Conservation (phyloP, 2,888 invertebrate genomes). For the Microdon myrmicae region DNA sequence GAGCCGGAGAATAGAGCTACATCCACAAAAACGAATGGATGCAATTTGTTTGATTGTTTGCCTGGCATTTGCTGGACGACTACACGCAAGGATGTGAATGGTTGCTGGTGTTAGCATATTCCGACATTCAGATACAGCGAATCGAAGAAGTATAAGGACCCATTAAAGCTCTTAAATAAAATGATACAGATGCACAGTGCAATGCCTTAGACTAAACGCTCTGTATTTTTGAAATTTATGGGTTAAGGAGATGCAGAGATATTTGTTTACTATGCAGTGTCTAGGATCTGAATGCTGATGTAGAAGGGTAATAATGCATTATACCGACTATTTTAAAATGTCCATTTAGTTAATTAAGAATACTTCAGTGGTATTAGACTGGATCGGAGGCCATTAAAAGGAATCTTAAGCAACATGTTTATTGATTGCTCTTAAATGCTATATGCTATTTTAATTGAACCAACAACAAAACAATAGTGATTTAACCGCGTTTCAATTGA, state of each 20-base stretch:
- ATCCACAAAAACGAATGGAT: too few relatives aligned
- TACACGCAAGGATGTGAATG: not conserved
- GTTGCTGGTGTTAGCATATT: not conserved
- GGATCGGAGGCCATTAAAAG: too few relatives aligned
- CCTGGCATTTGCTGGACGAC: constrained; percentile 9
- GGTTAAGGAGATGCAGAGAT: constrained; percentile 37
- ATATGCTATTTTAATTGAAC: too few relatives aligned
- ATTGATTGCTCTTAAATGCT: too few relatives aligned
- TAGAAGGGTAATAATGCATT: not conserved
- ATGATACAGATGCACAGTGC: constrained; percentile 16
- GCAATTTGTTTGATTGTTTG: constrained; percentile 30
- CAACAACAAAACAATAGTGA: too few relatives aligned
- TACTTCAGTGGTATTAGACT: not conserved
- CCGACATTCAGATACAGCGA: constrained; percentile 1
- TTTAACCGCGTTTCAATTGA: too few relatives aligned
- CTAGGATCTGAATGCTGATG: not conserved
- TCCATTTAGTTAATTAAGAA: constrained; percentile 5
- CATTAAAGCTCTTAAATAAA: constrained; percentile 16
- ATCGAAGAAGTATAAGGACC: constrained; percentile 15
- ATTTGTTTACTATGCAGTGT: constrained; percentile 5
- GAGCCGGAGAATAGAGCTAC: too few relatives aligned
- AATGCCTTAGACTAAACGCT: constrained; percentile 22
- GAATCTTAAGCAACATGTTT: too few relatives aligned
- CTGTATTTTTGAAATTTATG: constrained; percentile 26
- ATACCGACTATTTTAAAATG: not conserved